Conservation (phyloP, 2,797 vertebrate species). For the Sarcophilus harrisii region DNA sequence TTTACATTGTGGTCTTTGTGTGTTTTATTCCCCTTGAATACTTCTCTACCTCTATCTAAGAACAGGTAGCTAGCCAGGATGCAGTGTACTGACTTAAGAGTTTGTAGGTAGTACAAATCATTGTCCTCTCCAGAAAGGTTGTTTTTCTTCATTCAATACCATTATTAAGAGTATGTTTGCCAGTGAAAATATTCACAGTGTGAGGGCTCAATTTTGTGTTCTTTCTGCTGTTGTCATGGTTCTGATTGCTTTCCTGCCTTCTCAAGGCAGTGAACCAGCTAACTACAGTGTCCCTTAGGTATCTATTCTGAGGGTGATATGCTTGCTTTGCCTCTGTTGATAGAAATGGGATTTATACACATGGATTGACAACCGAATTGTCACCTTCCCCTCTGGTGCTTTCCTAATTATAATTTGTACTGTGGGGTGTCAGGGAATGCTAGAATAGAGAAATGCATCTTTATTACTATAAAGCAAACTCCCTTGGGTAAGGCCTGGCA, state of each 20-base stretch:
- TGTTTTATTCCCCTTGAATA: constrained; percentile 40
- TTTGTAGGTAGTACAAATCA: constrained; percentile 38
- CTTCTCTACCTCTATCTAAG: not conserved
- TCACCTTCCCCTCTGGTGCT: constrained; percentile 11
- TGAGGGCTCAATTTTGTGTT: not conserved
- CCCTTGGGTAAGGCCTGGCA: not conserved
- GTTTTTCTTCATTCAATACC: not conserved
- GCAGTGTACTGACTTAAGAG: not conserved
- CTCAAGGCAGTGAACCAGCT: constrained; percentile 60
- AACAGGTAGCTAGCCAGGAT: constrained; percentile 17
- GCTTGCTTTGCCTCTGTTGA: constrained; percentile 63
- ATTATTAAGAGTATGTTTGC: not conserved
- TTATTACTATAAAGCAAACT: constrained; percentile 4
- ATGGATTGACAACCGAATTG: constrained; percentile 77
- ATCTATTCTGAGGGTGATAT: constrained; percentile 52
- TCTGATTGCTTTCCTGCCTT: not conserved
- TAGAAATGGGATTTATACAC: constrained; percentile 76
- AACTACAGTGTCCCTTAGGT: constrained; percentile 29
- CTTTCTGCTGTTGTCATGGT: constrained; percentile 46
- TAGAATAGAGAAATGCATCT: constrained; percentile 18
- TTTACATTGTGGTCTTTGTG: constrained; percentile 12
- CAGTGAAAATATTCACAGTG: not conserved
- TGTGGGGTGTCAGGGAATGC: not conserved
- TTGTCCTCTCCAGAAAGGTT: not conserved
- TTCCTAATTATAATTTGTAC: constrained; percentile 60